A percentile compares a stretch with the other conserved stretches of the same genome.
Conservation (phyloP, 2,113 vertebrate species). For the Megaceryle torquata region DNA sequence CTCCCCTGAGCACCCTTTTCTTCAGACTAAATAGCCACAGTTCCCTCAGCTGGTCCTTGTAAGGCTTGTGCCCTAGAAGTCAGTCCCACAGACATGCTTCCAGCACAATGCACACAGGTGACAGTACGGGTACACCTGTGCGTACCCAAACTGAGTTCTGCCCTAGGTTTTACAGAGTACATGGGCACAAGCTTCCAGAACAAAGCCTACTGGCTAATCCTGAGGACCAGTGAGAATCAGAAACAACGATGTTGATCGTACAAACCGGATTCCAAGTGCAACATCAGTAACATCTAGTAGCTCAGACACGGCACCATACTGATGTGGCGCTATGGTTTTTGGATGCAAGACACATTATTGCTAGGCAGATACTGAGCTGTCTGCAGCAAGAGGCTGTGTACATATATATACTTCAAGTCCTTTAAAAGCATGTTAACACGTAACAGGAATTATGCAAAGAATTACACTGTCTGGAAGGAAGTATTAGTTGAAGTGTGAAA, state of each 20-base stretch:
- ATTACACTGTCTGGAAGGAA: neutral
- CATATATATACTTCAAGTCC: neutral
- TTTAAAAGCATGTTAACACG: neutral
- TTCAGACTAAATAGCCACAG: too few relatives aligned
- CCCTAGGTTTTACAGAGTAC: neutral
- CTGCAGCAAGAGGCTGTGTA: neutral
- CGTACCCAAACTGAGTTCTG: rapidly evolving
- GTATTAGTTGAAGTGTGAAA: neutral
- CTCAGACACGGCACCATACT: neutral
- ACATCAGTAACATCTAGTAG: neutral
- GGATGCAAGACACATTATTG: too few relatives aligned
- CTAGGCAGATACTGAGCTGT: neutral
- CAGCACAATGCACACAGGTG: neutral
- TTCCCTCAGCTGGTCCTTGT: too few relatives aligned
- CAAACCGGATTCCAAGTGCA: neutral
- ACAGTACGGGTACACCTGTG: too few relatives aligned
- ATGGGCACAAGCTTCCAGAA: neutral
- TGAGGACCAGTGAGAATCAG: neutral
- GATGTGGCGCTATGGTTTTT: neutral
- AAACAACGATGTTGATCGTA: neutral
- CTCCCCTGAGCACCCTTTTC: too few relatives aligned
- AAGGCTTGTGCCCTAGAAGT: too few relatives aligned
- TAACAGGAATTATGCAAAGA: neutral
- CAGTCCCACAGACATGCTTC: neutral
- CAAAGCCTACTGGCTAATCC: neutral